phyloP scores from a whole-genome alignment of 2,888 invertebrate genomes.

The Artemia sinica region DNA sequence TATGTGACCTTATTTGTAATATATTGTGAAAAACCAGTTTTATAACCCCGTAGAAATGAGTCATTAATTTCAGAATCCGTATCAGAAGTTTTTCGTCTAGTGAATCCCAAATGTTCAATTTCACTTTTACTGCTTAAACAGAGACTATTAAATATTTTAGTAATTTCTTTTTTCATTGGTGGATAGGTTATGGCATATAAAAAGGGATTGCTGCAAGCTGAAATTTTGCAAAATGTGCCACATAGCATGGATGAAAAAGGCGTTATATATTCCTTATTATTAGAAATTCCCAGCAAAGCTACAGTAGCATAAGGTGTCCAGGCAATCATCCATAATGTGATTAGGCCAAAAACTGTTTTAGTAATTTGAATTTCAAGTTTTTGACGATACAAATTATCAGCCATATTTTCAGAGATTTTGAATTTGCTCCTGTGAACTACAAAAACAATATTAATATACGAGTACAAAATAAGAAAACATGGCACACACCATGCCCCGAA shows the following conservation, averaged over 20 bases:
- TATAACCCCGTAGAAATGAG: too few species aligned
- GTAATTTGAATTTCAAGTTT: conserved; percentile 16
- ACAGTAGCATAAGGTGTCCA: conserved; percentile 19
- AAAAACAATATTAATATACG: conserved; percentile 52
- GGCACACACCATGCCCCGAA: conserved; percentile 58
- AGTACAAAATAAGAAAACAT: conserved; percentile 48
- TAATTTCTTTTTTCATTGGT: neutral
- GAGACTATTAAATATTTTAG: neutral
- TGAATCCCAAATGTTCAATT: too few species aligned
- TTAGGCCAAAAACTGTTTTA: conserved; percentile 16
- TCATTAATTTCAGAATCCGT: too few species aligned
- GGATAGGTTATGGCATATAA: neutral
- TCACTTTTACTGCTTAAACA: neutral
- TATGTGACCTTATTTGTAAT: too few species aligned
- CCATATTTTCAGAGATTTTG: neutral
- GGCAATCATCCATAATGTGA: conserved; percentile 16
- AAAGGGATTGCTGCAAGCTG: conserved; percentile 3
- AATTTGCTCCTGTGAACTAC: conserved; percentile 31
- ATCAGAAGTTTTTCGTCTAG: too few species aligned
- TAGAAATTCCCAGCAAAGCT: neutral
- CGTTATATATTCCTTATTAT: neutral
- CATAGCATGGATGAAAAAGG: neutral
- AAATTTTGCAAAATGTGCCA: conserved; percentile 7
- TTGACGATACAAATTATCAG: neutral
- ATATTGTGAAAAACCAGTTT: too few species aligned